Evolutionary conservation across 2,797 vertebrate genomes (phyloP).

Genomic region (Melanotaenia maccullochi): DNA sequence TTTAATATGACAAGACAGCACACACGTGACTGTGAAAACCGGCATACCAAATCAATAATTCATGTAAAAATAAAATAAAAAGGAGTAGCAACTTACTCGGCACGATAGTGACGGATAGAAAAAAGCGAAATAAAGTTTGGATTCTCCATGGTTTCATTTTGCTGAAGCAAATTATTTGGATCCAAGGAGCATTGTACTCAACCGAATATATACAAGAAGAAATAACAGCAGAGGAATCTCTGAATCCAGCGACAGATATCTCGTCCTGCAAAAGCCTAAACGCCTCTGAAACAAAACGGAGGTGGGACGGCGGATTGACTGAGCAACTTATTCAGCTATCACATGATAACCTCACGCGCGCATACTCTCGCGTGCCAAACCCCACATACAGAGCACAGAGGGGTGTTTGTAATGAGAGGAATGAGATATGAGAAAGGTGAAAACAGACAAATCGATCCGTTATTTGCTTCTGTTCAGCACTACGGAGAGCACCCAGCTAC

Average conservation of each 20-base stretch:
- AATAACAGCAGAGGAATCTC: neutral
- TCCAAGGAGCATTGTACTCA: conserved; percentile 30
- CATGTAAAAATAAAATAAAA: neutral
- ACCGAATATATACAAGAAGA: neutral
- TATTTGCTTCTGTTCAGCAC: conserved; percentile 45
- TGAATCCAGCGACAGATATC: neutral
- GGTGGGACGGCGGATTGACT: conserved; percentile 34
- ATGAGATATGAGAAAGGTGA: neutral
- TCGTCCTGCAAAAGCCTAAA: neutral
- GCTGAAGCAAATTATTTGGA: conserved; percentile 34
- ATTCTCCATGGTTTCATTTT: conserved; percentile 67
- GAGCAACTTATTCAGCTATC: neutral
- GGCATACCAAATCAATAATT: neutral
- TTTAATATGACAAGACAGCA: neutral
- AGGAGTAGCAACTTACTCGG: conserved; percentile 66
- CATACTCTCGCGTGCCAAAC: neutral
- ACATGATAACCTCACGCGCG: neutral
- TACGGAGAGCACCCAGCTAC: conserved; percentile 42
- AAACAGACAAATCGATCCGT: neutral
- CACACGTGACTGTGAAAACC: rapidly evolving
- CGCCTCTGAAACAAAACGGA: neutral
- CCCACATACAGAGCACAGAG: neutral
- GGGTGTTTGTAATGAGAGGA: neutral
- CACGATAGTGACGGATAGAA: conserved; percentile 59
- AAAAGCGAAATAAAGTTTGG: conserved; percentile 42